phyloP scores from a whole-genome alignment of 2,113 vertebrate genomes.

The Otocyon megalotis region DNA sequence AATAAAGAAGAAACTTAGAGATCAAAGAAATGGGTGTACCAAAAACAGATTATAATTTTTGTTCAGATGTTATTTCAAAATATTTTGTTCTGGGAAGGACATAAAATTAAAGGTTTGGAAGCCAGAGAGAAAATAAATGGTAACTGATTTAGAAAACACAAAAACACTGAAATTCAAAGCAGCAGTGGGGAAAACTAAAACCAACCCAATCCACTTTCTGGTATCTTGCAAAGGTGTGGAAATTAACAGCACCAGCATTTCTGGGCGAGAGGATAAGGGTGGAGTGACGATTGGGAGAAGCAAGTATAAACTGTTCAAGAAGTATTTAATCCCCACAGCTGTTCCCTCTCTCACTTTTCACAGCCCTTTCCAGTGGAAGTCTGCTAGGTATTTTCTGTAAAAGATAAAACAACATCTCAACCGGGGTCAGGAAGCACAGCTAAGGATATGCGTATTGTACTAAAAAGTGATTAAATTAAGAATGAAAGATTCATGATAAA shows the following conservation, averaged over 20 bases:
- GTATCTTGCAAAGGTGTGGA: background rate
- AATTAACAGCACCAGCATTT: background rate
- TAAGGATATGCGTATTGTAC: rapidly evolving
- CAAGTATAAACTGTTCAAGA: background rate
- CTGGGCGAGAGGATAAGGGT: background rate
- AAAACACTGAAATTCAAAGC: conserved; percentile 25
- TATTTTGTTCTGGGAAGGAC: background rate
- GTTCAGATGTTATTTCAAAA: background rate
- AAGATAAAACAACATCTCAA: background rate
- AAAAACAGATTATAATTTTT: background rate
- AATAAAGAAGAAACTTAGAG: background rate
- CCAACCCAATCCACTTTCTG: no score
- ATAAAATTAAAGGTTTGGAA: background rate
- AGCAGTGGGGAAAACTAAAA: background rate
- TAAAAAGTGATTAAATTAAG: background rate
- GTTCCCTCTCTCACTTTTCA: background rate
- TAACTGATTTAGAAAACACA: conserved; percentile 29
- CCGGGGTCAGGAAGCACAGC: background rate
- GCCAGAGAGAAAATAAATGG: background rate
- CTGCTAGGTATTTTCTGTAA: background rate
- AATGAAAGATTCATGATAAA: background rate
- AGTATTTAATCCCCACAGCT: background rate
- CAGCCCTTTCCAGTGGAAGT: background rate
- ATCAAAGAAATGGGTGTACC: background rate
- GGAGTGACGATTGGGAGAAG: background rate